Base-by-base conservation (phyloP, 2,797 vertebrate genomes). In the Lindbergichthys nudifrons region DNA sequence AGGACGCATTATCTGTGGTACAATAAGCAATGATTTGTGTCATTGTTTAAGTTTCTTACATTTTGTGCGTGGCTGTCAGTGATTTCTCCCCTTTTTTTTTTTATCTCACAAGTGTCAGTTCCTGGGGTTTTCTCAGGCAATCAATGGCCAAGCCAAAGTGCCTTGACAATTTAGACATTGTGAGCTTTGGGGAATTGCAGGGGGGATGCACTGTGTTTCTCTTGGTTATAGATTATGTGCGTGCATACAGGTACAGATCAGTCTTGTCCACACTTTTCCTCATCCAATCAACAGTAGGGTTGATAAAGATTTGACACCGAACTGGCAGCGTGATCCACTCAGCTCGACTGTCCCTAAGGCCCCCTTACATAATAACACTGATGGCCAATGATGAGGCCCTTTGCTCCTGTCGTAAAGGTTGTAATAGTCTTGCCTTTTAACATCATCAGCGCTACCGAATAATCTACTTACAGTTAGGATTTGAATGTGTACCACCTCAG, bases 171-270 rank as follows among this genome's bases (percentile, higher is more conserved):
- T 77, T 66, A 47, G 70, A 52, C 66, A 70, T 50, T 52, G 64
- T 26, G 4, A 85, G 83, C 80, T 65, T 78, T 47, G 48, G 83
- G 77, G 84, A 88, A 80, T 82, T 80, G 80, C 85, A 57, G 54
- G 60, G 81, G 75, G 68, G 80, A 70, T 70, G 79, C 59, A 15
- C 39, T 53, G 54, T 53, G 70, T 47, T 79, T 81, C 77, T 77
- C 43, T 76, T 56, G 76, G 81, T 89, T 87, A 88, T 86, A 46
- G 84, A 87, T 89, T 75, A 65, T 65, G 51, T 74, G 74, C 87
- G 65, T 85, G 77, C 81, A 81, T 73, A 72, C 63, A 57, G 77
- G 77, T 60, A 68, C 69, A 81, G 83, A 88, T 90, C 65, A 61
- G 63, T 77, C 50, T 7, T 85, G 65, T 75, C 68, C 43, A 5